Conservation (phyloP, 2,888 invertebrate genomes). For the Perizoma flavofasciatum region DNA sequence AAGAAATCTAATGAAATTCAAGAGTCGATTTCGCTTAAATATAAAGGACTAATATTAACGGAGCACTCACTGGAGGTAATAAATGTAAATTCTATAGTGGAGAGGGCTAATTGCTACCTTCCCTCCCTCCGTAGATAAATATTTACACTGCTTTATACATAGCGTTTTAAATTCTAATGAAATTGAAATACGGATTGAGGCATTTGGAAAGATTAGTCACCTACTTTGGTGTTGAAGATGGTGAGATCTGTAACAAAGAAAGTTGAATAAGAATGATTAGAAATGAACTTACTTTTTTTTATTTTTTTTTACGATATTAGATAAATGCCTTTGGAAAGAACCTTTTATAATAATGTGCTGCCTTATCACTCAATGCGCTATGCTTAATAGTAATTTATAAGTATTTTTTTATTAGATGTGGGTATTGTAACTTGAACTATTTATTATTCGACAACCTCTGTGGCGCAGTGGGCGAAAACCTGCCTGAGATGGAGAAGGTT, state of each 20-base stretch:
- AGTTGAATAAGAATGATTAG: neutral
- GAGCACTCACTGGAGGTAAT: conserved; percentile 70
- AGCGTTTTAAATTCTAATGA: conserved; percentile 72
- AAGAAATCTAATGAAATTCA: conserved; percentile 52
- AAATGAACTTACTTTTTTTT: too few species aligned
- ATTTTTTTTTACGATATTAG: too few species aligned
- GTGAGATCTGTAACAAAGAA: conserved; percentile 31
- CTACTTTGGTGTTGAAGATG: conserved; percentile 29
- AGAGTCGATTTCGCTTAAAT: conserved; percentile 61
- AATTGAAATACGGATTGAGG: conserved; percentile 56
- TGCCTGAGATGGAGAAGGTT: too few species aligned
- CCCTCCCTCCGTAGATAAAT: conserved; percentile 55
- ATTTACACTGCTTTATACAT: conserved; percentile 69
- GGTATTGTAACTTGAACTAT: too few species aligned
- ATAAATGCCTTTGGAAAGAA: too few species aligned
- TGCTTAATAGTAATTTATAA: too few species aligned
- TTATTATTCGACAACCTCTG: too few species aligned
- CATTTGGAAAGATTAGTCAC: conserved; percentile 12
- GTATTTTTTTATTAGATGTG: too few species aligned
- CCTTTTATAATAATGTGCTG: too few species aligned
- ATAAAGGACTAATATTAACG: conserved; percentile 76
- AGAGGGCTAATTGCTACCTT: conserved; percentile 63
- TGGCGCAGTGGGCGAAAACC: too few species aligned
- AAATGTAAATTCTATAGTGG: conserved; percentile 76
- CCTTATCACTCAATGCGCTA: too few species aligned